A percentile compares a stretch with the other conserved stretches of the same genome.
phyloP scores from a whole-genome alignment of 2,797 vertebrate species.

The Zonotrichia albicollis region DNA sequence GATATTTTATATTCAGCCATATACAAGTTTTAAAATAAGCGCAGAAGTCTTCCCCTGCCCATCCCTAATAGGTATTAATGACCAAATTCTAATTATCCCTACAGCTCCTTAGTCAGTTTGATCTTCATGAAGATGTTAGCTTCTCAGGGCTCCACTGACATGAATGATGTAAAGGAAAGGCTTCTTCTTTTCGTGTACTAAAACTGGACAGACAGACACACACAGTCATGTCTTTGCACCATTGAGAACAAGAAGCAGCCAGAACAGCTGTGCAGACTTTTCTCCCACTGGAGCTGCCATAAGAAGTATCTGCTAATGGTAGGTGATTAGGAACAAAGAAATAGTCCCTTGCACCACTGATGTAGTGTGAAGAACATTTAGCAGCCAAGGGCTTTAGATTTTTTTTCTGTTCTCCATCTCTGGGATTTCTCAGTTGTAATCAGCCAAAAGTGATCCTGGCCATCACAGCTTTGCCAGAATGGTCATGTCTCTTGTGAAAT shows the following conservation, averaged over 20 bases:
- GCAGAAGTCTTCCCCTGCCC: neutral
- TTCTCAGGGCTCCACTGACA: neutral
- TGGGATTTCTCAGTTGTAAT: neutral
- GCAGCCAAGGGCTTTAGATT: neutral
- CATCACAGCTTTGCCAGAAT: neutral
- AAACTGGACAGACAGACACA: neutral
- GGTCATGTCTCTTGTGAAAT: neutral
- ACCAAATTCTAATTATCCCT: neutral
- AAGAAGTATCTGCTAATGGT: constrained; percentile 16
- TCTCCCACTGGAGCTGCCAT: neutral
- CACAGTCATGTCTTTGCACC: neutral
- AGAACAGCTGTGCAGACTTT: neutral
- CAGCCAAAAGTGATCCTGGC: neutral
- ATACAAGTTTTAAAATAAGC: neutral
- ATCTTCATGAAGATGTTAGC: neutral
- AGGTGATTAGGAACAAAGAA: neutral
- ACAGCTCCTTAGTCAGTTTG: neutral
- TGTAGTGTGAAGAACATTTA: neutral
- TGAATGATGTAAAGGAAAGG: neutral
- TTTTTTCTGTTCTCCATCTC: neutral
- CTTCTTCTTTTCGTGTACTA: neutral
- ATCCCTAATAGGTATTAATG: neutral
- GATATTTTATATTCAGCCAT: neutral
- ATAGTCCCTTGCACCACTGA: neutral
- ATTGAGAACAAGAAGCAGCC: neutral